Evolutionary conservation across 53 echinoderm and acorn worm species (phyloP).

Genomic region (Patiria pectinifera): DNA sequence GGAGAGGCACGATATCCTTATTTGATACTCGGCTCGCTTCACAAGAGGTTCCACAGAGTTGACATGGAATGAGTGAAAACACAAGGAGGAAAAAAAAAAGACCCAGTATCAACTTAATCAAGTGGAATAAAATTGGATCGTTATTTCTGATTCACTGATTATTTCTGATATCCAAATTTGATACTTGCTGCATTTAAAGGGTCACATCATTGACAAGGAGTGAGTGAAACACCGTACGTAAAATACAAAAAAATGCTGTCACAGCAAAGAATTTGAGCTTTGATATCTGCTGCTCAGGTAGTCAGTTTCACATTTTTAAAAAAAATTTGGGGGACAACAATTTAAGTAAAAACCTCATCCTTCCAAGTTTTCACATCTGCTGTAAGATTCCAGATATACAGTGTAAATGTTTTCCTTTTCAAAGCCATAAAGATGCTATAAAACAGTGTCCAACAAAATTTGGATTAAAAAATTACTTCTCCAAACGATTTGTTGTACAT

Average conservation of each 20-base stretch:
- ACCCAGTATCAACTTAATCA: neutral
- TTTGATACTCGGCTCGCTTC: constrained; percentile 16
- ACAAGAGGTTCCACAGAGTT: neutral
- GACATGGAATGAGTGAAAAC: constrained; percentile 25
- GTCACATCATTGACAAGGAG: no score
- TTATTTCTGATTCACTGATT: neutral
- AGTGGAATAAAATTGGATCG: no score
- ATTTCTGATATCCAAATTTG: neutral
- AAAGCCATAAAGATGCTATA: neutral
- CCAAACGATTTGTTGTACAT: neutral
- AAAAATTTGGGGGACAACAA: no score
- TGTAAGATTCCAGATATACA: no score
- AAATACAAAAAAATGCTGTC: no score
- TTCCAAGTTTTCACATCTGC: no score
- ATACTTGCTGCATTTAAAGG: neutral
- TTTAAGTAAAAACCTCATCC: no score
- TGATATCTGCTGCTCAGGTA: constrained; percentile 1
- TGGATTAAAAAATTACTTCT: neutral
- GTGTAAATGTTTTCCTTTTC: no score
- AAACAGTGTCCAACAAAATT: neutral
- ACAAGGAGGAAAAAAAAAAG: neutral
- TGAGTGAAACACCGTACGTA: no score
- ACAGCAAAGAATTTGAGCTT: no score
- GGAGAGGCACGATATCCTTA: neutral
- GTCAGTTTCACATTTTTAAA: neutral